Evolutionary conservation across 2,797 vertebrate species (phyloP), one percentile per base, ranked within the genome.

Genomic region (Rhinoraja longicauda): DNA sequence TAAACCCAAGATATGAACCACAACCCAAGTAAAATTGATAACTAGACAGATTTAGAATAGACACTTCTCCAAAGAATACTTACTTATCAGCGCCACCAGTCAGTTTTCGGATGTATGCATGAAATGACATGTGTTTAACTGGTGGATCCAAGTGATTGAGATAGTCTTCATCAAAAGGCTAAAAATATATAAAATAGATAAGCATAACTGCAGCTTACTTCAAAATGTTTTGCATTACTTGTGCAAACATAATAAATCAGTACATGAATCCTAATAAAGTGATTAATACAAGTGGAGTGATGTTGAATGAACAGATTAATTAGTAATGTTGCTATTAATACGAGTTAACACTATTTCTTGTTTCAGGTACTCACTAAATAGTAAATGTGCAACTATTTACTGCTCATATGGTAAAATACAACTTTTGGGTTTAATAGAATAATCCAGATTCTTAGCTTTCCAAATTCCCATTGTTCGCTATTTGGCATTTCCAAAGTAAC

Each of bases 41-140:
- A n/a, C n/a, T 79, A 26, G 9, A 3, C 13, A 10, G 29, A 9
- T 17, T 32, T 86, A 67, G 4, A 17, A 62, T 39, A 86, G 45
- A 32, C 10, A n/a, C 2, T 53, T 67, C 29, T 70, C 88, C 21
- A 19, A 79, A 93, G 79, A 90, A 17, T n/a, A 79, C 98, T 97
- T 95, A 99, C 99, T 99, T 99, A 95, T 99, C 99, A 0, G 99
- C 97, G 17, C 99, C 99, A 21, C 99, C 99, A 0, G 98, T 99
- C 96, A 99, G 97, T 96, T 99, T 99, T 94, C 98, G 98, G 94
- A 99, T 98, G 95, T 99, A 99, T 88, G 99, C 99, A 93, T 99
- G 99, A 96, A 99, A 99, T 93, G 99, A 99, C 99, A 99, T 99
- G 95, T 99, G 98, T 96, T 99, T 99, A 95, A 99, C 99, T 0